A percentile compares a stretch with the other conserved stretches of the same genome.
Evolutionary conservation across 2,888 invertebrate species (phyloP).

Genomic region (Luperina testacea): DNA sequence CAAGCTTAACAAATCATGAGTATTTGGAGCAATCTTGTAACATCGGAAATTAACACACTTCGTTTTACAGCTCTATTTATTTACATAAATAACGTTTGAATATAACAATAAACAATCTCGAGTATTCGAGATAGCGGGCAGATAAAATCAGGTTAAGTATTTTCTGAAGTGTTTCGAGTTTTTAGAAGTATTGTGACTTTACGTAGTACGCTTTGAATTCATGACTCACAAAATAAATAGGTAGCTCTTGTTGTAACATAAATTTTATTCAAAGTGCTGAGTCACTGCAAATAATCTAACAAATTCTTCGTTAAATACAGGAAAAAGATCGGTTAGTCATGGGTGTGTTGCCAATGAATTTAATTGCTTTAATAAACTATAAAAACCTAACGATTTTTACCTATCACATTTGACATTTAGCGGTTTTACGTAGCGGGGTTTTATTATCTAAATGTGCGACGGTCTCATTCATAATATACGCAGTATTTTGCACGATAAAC

Average conservation of each 20-base stretch:
- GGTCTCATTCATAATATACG: constrained; percentile 2
- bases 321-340: constrained; percentile 42
- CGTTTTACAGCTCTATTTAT: constrained; percentile 27
- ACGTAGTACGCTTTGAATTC: constrained; percentile 17
- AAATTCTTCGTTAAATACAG: constrained; percentile 20
- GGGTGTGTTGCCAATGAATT: constrained; percentile 23
- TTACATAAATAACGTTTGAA: constrained; percentile 26
- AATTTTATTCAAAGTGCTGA: constrained; percentile 45
- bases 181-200: constrained; percentile 29
- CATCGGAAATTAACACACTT: constrained; percentile 31
- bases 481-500: constrained; percentile 9
- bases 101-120: constrained; percentile 45
- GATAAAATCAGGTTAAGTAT: constrained; percentile 50
- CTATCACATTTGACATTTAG: constrained; percentile 18
- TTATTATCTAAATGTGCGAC: constrained; percentile 2
- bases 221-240: constrained; percentile 52
- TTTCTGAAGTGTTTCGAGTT: constrained; percentile 30
- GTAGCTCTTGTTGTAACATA: constrained; percentile 16
- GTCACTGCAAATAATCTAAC: constrained; percentile 41
- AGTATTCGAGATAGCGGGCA: constrained; percentile 30
- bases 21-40: constrained; percentile 29
- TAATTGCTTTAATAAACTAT: constrained; percentile 24
- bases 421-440: constrained; percentile 27
- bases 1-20: constrained; percentile 7
- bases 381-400: constrained; percentile 9